These are phyloP conservation scores for Drosophila pallidifrons DNA, from an alignment of 1,140 invertebrate genomes.

Conservation along the genomic window DNA sequence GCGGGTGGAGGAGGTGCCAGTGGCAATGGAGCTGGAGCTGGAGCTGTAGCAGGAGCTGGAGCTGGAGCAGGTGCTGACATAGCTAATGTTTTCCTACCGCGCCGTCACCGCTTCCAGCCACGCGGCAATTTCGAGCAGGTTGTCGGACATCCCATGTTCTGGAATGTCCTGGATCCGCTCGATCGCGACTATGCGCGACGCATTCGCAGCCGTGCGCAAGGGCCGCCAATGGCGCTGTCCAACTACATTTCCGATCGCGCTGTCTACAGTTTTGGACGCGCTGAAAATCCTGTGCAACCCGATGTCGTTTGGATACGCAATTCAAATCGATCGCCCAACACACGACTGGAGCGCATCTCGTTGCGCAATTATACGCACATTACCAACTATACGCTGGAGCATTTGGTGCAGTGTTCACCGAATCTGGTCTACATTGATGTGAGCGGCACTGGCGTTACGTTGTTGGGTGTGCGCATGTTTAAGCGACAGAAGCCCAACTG, in stretches of 20 bases:
- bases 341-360: conserved; percentile 77
- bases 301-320: conserved; percentile 82
- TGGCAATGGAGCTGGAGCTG: neutral
- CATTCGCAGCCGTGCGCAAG: conserved; percentile 29
- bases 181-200: conserved; percentile 52
- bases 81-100: conserved; percentile 17
- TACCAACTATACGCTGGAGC: conserved; percentile 88
- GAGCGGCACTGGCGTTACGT: conserved; percentile 87
- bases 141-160: conserved; percentile 75
- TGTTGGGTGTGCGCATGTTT: conserved; percentile 86
- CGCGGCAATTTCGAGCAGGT: conserved; percentile 70
- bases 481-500: conserved; percentile 86
- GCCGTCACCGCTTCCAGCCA: conserved; percentile 44
- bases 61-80: neutral
- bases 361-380: conserved; percentile 88
- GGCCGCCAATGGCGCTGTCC: conserved; percentile 22
- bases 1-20: neutral
- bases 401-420: conserved; percentile 87
- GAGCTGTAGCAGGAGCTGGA: too few relatives aligned
- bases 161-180: conserved; percentile 77
- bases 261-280: conserved; percentile 78
- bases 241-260: conserved; percentile 74
- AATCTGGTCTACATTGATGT: conserved; percentile 87
- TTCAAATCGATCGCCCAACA: conserved; percentile 69
- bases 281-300: conserved; percentile 67